Evolutionary conservation across 2,113 vertebrate genomes (phyloP), one percentile per base, ranked within the genome.

Genomic region (Holacanthus passer): DNA sequence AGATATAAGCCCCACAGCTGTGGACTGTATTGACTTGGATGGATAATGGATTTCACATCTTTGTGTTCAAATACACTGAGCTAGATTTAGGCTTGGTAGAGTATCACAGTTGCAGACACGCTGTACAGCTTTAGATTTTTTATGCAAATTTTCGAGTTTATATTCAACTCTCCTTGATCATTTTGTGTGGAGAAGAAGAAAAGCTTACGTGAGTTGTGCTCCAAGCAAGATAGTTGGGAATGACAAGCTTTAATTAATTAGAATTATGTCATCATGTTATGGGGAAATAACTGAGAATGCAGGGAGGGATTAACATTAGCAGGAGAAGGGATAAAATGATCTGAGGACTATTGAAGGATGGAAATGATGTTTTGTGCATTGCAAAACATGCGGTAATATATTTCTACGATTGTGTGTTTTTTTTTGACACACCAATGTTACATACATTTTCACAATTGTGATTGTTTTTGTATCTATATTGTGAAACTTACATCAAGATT

Each of bases 201-300:
- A 80, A 22, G 9, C 12, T 24, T 60, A 41, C 0, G 2, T n/a
- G 55, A 67, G 14, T 37, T n/a, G 10, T 0, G 50, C 32, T 37
- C 53, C 10, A 48, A 35, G 67, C 62, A 62, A 29, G 35, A 82
- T 35, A 43, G 24, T 27, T 0, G 7, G 10, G 27, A 60, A 65
- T 67, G 48, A 74, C 47, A 62, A 56, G 19, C 24, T 86, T 79
- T 35, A 27, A 47, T 84, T 24, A 37, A 67, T 63, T 2, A 56
- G 16, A 77, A 43, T 39, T 67, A 48, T 55, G 16, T 13, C 19
- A 66, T 48, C 10, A 6, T 50, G 27, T 65, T 48, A 27, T n/a
- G 14, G 58, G 35, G 31, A 77, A 17, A 37, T 70, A 43, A 31
- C 14, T n/a, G 20, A 55, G 31, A 10, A 17, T 20, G 9, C 19